Conservation (phyloP, 2,113 vertebrate species). For the Megaceryle maxima region DNA sequence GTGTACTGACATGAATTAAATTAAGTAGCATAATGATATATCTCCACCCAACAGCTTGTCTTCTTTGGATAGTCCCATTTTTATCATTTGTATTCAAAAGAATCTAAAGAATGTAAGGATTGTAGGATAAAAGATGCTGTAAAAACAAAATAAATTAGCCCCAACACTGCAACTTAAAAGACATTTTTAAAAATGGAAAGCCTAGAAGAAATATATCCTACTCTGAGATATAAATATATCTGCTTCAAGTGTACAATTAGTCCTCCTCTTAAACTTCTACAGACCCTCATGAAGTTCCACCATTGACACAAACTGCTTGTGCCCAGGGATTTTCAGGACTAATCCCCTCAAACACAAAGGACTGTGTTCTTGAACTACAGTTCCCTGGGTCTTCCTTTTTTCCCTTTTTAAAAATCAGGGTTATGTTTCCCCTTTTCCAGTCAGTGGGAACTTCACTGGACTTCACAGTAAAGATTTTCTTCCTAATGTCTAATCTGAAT, state of each 20-base stretch:
- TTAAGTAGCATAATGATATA: neutral
- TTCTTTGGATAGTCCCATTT: neutral
- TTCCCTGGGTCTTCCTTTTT: too few relatives aligned
- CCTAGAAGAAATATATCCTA: neutral
- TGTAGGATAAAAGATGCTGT: neutral
- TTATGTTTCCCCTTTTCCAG: too few relatives aligned
- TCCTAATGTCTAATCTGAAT: too few relatives aligned
- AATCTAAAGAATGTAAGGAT: neutral
- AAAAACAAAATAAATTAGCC: neutral
- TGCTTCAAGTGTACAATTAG: neutral
- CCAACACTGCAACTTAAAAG: neutral
- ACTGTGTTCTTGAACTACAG: neutral
- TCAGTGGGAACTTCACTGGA: too few relatives aligned
- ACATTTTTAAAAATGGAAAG: neutral
- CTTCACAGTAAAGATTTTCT: too few relatives aligned
- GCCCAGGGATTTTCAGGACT: neutral
- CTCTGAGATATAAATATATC: neutral
- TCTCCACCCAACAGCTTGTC: neutral
- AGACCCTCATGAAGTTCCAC: neutral
- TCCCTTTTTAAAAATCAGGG: too few relatives aligned
- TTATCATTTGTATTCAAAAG: neutral
- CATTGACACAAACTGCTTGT: neutral
- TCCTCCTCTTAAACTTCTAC: neutral
- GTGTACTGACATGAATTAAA: neutral
- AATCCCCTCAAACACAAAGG: neutral